phyloP scores from a whole-genome alignment of 2,797 vertebrate species.

The Lerista edwardsae region DNA sequence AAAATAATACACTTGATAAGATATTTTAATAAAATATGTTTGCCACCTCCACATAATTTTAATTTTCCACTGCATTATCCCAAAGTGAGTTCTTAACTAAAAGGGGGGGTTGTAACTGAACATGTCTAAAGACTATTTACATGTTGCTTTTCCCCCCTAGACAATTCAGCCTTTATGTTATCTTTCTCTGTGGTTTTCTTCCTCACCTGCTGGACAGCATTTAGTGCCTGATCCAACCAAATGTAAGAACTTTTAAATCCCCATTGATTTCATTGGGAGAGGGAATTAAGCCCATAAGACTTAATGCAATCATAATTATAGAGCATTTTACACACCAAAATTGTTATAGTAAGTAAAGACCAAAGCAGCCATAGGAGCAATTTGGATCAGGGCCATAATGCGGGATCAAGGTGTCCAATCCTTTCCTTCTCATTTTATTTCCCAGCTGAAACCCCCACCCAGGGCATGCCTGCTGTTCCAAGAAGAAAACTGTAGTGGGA shows the following conservation, averaged over 20 bases:
- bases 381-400: no score
- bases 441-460: no score
- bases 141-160: not conserved
- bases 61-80: conserved; percentile 44
- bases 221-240: not conserved
- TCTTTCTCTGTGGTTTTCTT: not conserved
- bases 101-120: not conserved
- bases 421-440: no score
- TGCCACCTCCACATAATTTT: conserved; percentile 43
- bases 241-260: not conserved
- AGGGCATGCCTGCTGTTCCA: no score
- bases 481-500: no score
- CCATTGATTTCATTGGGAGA: not conserved
- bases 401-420: no score
- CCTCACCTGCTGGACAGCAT: not conserved
- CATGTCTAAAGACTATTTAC: conserved; percentile 10
- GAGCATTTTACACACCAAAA: not conserved
- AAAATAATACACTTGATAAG: conserved; percentile 74
- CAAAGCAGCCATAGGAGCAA: no score
- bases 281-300: not conserved
- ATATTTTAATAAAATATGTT: conserved; percentile 77
- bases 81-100: conserved; percentile 55
- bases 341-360: not conserved
- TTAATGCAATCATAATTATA: not conserved
- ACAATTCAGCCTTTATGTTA: conserved; percentile 2